Percentiles rank a stretch among this genome's conserved stretches.
phyloP scores from a whole-genome alignment of 2,113 vertebrate genomes.

The Mustela lutreola region DNA sequence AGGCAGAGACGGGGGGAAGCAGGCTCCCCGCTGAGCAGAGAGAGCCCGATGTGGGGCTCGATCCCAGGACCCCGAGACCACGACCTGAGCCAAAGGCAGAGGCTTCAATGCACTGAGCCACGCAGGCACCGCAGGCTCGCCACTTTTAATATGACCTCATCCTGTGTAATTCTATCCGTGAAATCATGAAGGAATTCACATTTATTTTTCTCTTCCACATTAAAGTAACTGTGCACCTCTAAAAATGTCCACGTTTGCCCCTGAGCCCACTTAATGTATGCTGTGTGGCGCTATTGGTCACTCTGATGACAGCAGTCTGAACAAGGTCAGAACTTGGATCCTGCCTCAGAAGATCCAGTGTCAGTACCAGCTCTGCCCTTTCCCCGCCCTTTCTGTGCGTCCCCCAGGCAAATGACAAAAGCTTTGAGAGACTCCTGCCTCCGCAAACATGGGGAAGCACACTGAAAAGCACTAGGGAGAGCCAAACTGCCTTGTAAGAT shows the following conservation, averaged over 20 bases:
- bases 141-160: background rate
- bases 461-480: background rate
- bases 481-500: too few relatives aligned
- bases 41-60: too few relatives aligned
- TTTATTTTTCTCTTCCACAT: background rate
- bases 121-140: background rate
- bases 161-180: background rate
- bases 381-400: background rate
- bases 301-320: background rate
- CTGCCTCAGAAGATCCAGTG: background rate
- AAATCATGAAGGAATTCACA: background rate
- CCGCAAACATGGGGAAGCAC: background rate
- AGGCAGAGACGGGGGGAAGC: too few relatives aligned
- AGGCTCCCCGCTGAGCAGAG: too few relatives aligned
- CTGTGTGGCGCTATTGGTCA: background rate
- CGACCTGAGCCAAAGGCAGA: too few relatives aligned
- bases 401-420: background rate
- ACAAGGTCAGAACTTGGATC: background rate
- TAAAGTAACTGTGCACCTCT: background rate
- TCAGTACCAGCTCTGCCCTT: background rate
- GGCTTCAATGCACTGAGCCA: too few relatives aligned
- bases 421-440: background rate
- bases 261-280: accelerated
- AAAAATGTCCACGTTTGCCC: background rate
- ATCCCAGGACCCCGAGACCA: too few relatives aligned